Percentiles rank a stretch among this genome's conserved stretches.
phyloP scores from a whole-genome alignment of 2,888 invertebrate species.

The Thecophora atra region DNA sequence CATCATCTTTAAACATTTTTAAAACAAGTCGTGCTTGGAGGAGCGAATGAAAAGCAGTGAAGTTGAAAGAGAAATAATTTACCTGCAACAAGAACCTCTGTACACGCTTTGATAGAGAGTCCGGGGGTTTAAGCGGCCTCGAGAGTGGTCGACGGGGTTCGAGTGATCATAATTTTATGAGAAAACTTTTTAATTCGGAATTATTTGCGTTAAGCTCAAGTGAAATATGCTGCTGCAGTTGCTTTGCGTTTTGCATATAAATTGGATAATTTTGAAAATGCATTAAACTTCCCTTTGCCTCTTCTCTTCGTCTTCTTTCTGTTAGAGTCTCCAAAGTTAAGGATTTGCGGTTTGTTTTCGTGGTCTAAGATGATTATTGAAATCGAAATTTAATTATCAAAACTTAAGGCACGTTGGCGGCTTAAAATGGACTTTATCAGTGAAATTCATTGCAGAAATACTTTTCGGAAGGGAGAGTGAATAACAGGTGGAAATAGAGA shows the following conservation, averaged over 20 bases:
- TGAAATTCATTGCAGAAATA: too few relatives aligned
- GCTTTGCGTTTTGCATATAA: conserved; percentile 31
- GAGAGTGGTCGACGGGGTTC: too few relatives aligned
- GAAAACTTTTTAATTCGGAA: conserved; percentile 28
- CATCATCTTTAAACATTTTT: too few relatives aligned
- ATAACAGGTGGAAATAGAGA: too few relatives aligned
- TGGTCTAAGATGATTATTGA: background rate
- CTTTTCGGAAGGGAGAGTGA: too few relatives aligned
- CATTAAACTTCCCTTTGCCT: too few relatives aligned
- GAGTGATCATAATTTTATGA: conserved; percentile 11
- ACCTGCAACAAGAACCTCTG: background rate
- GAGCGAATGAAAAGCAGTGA: too few relatives aligned
- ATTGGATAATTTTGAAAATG: conserved; percentile 30
- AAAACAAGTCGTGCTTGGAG: too few relatives aligned
- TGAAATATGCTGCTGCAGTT: conserved; percentile 31
- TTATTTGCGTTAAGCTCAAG: conserved; percentile 6
- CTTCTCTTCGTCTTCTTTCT: too few relatives aligned
- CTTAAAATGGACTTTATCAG: too few relatives aligned
- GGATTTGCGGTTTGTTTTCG: background rate
- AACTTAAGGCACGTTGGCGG: background rate
- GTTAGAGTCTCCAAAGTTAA: background rate
- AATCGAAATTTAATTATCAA: conserved; percentile 23
- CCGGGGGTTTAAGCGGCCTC: background rate
- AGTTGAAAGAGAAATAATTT: background rate
- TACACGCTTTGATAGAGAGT: background rate